Base-by-base conservation (phyloP, 2,113 vertebrate genomes). In the Deroptyus accipitrinus region DNA sequence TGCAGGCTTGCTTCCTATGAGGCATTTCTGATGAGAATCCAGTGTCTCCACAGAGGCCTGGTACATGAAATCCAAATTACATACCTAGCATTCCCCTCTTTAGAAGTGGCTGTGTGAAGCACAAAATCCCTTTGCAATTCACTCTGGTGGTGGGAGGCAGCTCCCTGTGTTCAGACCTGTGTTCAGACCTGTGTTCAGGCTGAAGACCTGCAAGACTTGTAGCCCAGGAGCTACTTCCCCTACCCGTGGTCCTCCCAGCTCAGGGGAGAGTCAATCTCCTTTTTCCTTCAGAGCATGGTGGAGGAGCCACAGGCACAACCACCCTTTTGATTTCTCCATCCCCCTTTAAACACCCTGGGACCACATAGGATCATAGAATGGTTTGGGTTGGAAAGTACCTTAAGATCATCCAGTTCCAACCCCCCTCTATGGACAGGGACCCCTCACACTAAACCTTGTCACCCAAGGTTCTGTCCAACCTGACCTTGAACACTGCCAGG, bases 21-120 rank as follows among this genome's bases (percentile, higher is more conserved):
- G 75, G 83, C 90, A 96, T 93, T 96, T 96, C 85, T 96, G 92
- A 94, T 94, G 88, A 77, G 88, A 90, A 94, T 96, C 93, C 92
- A 90, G 75, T 83, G 33, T 48, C 90, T 96, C 88, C 74, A 76
- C 79, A 94, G 90, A 86, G 88, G 55, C 64, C 79, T 93, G 95
- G 92, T 87, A 81, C 67, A 41, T 3, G 11, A 94, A 96, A 93
- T 83, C 81, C 79, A 90, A 96, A 95, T 95, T 92, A 92, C 48
- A 94, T 41, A 93, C 92, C 75, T 67, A 59, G 78, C 37, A 81
- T 86, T 83, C 23, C 42, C 61, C 20, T 74, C 85, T 92, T 95
- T 67, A 74, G 90, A 95, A 93, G 82, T 49, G 68, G 20, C 84
- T 93, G 39, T 49, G 55, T 75, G 83, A 91, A 92, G 88, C 55